Evolutionary conservation across 2,888 invertebrate genomes (phyloP).

Genomic region (Zele albiditarsus): DNA sequence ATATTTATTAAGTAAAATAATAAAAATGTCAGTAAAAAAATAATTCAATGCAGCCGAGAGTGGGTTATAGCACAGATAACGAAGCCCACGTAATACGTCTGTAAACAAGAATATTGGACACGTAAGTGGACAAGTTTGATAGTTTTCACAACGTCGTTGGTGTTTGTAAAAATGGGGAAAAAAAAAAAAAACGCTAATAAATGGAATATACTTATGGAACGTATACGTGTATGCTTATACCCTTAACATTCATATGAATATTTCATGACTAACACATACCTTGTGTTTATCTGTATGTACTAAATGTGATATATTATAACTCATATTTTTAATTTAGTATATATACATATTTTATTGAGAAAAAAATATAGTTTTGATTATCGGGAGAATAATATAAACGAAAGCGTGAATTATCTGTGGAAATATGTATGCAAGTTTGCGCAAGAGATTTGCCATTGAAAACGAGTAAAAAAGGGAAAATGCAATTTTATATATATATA

Average conservation of each 20-base stretch:
- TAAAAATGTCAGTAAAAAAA: background rate
- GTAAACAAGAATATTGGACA: background rate
- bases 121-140: slow-evolving; percentile 1
- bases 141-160: background rate
- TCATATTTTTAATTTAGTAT: too few species aligned
- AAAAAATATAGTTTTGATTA: too few species aligned
- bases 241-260: too few species aligned
- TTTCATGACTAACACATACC: too few species aligned
- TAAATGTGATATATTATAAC: too few species aligned
- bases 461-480: slow-evolving; percentile 18
- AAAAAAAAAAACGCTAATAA: background rate
- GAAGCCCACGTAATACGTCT: background rate
- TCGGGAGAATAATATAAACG: background rate
- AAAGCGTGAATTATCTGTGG: background rate
- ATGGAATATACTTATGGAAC: background rate
- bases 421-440: slow-evolving; percentile 23
- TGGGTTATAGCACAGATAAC: background rate
- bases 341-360: too few species aligned
- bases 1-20: background rate
- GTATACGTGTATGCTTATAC: slow-evolving; percentile 7
- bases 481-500: slow-evolving; percentile 3
- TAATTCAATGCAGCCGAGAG: background rate
- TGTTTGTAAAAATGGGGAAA: background rate
- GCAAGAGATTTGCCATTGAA: slow-evolving; percentile 37
- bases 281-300: too few species aligned